Evolutionary conservation across 23 tunicate species (phyloP), one percentile per base, ranked within the genome.

Genomic region (Aplidium turbinatum): DNA sequence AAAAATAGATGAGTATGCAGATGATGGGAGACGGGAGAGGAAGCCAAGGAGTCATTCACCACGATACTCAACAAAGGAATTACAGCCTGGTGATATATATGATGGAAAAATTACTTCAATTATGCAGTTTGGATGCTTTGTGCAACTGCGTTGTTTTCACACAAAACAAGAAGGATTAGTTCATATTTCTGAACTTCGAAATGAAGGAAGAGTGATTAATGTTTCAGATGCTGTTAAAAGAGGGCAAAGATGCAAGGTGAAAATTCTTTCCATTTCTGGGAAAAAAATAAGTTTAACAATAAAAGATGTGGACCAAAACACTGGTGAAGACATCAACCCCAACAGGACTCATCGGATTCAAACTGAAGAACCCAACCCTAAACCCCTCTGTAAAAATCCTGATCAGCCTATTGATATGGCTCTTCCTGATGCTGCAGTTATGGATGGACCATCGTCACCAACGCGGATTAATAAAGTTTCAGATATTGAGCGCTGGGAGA

Each of bases 61-160:
- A 35, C 31, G 36, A 3, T 18, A 73, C 5, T 81, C 83, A 18
- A 11, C 74, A 4, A 65, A 65, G 27, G 50, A 65, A 65, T 16
- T 89, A 0, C 85, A 57, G 0, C 64, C 65, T 32, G 99, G 99
- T 42, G 90, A 88, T 52, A 88, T 95, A 32, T 95, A 70, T 63
- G 86, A 83, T 48, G 99, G 96, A 47, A 89, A 83, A 35, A 87
- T 95, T 24, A 78, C 99, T 1, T 83, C 96, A 1, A 26, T 95
- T 6, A 88, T 78, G 89, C 95, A 87, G 71, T 94, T 94, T 68
- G 99, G 99, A 0, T 94, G 99, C 57, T 94, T 94, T 77, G 95
- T 94, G 2, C 90, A 87, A 36, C 78, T 94, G 0, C 73, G 78
- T 34, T 95, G 95, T 0, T 40, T 94, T 28, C 47, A n/a, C 1